phyloP scores from a whole-genome alignment of 37 sponge, comb jelly and placozoan genomes.

The Chondrosia reniformis region DNA sequence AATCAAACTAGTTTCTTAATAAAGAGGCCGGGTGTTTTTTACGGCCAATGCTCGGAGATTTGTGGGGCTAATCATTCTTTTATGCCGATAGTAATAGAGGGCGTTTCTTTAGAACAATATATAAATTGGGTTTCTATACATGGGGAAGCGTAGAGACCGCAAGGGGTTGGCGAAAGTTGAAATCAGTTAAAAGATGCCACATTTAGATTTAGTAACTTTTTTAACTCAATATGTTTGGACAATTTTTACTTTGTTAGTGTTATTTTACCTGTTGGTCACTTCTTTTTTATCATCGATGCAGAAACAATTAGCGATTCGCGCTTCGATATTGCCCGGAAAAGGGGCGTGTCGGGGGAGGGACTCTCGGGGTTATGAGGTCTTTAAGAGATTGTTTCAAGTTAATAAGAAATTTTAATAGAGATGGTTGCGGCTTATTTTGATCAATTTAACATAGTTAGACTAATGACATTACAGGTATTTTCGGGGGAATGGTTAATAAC shows the following conservation, averaged over 20 bases:
- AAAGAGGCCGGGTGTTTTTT: slow-evolving; percentile 75
- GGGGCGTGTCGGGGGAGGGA: background rate
- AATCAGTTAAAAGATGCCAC: slow-evolving; percentile 41
- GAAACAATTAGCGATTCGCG: slow-evolving; percentile 40
- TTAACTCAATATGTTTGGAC: slow-evolving; percentile 57
- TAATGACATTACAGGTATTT: slow-evolving; percentile 51
- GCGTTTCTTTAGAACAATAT: slow-evolving; percentile 70
- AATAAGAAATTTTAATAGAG: slow-evolving; percentile 23
- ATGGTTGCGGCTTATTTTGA: slow-evolving; percentile 81
- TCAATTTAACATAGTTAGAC: slow-evolving; percentile 72
- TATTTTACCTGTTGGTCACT: slow-evolving; percentile 45
- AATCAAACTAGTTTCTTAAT: slow-evolving; percentile 78
- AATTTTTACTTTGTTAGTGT: slow-evolving; percentile 36
- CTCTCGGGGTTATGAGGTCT: background rate
- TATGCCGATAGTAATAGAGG: slow-evolving; percentile 79
- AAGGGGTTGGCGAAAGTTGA: background rate
- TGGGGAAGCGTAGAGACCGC: background rate
- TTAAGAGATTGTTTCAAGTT: no score
- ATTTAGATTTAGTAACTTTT: slow-evolving; percentile 54
- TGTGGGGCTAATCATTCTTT: slow-evolving; percentile 80
- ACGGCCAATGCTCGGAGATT: slow-evolving; percentile 81
- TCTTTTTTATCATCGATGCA: slow-evolving; percentile 41
- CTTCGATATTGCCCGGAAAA: background rate
- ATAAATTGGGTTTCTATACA: slow-evolving; percentile 34
- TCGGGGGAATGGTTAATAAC: slow-evolving; percentile 42